Conservation (phyloP, 1,140 invertebrate genomes). For the Trichoplusia ni region DNA sequence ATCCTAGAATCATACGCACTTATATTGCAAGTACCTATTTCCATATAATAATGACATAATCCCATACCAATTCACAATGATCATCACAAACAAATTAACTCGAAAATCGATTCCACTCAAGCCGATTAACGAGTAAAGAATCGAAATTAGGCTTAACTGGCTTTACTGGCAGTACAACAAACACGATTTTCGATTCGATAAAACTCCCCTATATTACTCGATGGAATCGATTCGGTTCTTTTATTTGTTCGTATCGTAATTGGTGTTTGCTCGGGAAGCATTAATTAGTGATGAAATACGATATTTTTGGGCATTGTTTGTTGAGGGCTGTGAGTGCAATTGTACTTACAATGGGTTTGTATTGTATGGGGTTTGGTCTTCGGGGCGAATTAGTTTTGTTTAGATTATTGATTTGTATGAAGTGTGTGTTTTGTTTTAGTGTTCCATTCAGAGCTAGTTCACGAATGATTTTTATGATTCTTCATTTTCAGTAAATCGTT, state of each 20-base stretch:
- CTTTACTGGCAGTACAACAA: constrained; percentile 60
- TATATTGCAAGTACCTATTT: too few species aligned
- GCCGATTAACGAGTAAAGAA: constrained; percentile 55
- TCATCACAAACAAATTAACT: constrained; percentile 13
- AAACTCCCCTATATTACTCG: constrained; percentile 59
- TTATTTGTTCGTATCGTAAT: constrained; percentile 67
- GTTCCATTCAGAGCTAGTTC: too few species aligned
- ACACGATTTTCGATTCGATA: constrained; percentile 51
- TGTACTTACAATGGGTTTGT: not conserved
- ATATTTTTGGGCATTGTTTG: constrained; percentile 58
- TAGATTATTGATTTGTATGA: too few species aligned
- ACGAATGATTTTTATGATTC: too few species aligned
- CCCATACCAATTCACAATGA: constrained; percentile 11
- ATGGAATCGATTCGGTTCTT: constrained; percentile 55
- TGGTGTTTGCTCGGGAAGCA: constrained; percentile 67
- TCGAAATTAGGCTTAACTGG: constrained; percentile 62
- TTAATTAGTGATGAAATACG: constrained; percentile 74
- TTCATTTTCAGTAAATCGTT: too few species aligned
- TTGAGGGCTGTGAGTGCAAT: constrained; percentile 27
- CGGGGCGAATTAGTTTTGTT: too few species aligned
- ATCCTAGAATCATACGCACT: too few species aligned
- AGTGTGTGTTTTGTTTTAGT: too few species aligned
- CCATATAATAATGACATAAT: not conserved
- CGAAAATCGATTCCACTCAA: constrained; percentile 24
- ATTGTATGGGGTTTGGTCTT: too few species aligned